These are phyloP conservation scores for Therioaphis trifolii DNA, from an alignment of 2,888 invertebrate species.

Conservation along the genomic window DNA sequence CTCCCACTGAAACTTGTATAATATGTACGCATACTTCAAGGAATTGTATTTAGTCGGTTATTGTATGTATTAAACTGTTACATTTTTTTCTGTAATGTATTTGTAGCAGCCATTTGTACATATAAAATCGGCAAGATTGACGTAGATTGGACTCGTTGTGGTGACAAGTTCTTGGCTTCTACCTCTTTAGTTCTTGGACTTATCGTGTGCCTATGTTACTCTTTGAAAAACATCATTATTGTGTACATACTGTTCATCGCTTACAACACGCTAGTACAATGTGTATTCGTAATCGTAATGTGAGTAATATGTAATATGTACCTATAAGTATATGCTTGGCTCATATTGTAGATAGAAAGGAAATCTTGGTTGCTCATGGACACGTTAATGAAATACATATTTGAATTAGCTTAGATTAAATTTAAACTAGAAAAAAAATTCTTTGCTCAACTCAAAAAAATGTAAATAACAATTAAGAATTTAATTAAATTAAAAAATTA, in stretches of 20 bases:
- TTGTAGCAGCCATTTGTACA: background rate
- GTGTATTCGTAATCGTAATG: background rate
- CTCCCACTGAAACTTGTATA: too few species aligned
- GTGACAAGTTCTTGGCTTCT: background rate
- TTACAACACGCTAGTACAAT: background rate
- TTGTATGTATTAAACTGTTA: background rate
- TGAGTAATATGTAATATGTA: background rate
- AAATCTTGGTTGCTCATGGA: too few species aligned
- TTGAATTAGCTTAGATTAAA: too few species aligned
- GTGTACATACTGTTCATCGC: background rate
- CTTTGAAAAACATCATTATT: background rate
- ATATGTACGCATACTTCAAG: too few species aligned
- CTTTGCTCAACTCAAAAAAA: too few species aligned
- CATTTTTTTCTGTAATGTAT: too few species aligned
- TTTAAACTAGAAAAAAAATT: too few species aligned
- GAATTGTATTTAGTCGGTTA: background rate
- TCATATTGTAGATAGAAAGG: too few species aligned
- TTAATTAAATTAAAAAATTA: too few species aligned
- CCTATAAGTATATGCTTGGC: too few species aligned
- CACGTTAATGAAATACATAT: too few species aligned
- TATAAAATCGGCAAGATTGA: background rate
- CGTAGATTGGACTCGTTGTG: background rate
- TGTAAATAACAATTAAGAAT: too few species aligned
- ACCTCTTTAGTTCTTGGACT: background rate
- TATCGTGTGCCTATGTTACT: background rate